Conservation (phyloP, 1,140 invertebrate species). For the Diprion similis region DNA sequence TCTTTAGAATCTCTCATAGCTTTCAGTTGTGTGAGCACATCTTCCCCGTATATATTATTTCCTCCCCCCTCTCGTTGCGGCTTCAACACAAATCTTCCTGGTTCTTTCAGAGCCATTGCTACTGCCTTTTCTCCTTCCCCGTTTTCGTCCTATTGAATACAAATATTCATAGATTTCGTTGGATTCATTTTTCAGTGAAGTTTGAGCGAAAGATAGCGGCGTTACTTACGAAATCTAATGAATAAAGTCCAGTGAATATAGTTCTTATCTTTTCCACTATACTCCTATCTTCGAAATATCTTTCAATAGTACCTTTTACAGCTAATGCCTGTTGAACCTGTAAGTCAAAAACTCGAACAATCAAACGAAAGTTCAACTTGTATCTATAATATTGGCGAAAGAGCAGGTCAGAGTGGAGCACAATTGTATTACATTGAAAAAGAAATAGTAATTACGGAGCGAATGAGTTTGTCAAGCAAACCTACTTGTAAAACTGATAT, state of each 20-base stretch:
- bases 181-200: too few species aligned
- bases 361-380: too few species aligned
- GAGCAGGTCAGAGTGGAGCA: too few species aligned
- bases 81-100: constrained; percentile 89
- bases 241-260: constrained; percentile 90
- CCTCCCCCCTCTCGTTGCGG: constrained; percentile 97
- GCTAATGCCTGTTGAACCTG: constrained; percentile 85
- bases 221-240: constrained; percentile 72
- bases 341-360: neutral
- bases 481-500: too few species aligned
- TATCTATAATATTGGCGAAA: too few species aligned
- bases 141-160: constrained; percentile 35
- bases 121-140: constrained; percentile 78
- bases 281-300: constrained; percentile 65
- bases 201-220: neutral
- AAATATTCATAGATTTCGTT: too few species aligned
- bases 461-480: too few species aligned
- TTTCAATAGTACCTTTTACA: constrained; percentile 73
- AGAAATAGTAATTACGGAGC: too few species aligned
- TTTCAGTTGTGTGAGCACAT: constrained; percentile 74
- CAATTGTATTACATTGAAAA: too few species aligned
- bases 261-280: constrained; percentile 64
- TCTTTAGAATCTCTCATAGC: constrained; percentile 71
- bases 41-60: constrained; percentile 91
- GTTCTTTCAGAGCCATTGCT: constrained; percentile 80